Evolutionary conservation across 1,140 invertebrate genomes (phyloP), one percentile per base, ranked within the genome.

Genomic region (Harpegnathos saltator): DNA sequence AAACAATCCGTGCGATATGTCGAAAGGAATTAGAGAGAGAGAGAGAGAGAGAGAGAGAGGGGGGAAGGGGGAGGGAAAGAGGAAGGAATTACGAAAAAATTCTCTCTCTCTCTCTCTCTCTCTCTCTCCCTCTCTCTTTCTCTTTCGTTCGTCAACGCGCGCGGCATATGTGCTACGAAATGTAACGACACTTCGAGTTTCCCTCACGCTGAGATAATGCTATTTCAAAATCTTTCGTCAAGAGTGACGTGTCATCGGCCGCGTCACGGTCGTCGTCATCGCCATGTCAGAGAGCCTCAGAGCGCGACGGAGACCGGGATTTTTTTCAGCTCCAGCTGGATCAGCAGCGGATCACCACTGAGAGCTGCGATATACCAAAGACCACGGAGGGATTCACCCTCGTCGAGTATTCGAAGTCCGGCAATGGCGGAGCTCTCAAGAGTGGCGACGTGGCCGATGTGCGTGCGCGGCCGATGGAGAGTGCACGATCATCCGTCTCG

Each of bases 401-500:
- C 9, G 38, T 29, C 26, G 26, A 33, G 59, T 24, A 75, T 38
- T 75, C 61, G 17, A 75, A 15, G 61, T 3, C 61, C 65, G 44
- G 44, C 61, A 19, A 77, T 29, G 54, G 33, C 29, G 26, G 52
- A 75, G 29, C 24, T 48, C 22, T 75, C n/a, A 12, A 63, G 63
- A 63, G 38, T 9, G 7, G 38, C 24, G 38, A 58, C 19, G 50
- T 14, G 3, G 63, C 48, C 56, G 52, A 72, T 38, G 58, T 7
- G 11, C 38, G 15, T 38, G 58, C 4, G 11, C 38, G 15, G 14
- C 33, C 26, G 29, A 33, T 33, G 29, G 29, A 5, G 29, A 5
- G 29, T 33, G 7, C 14, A 26, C 44, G 73, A 77, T 77, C 65
- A 77, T 66, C 7, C 56, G 52, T 38, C 52, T 71, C 52, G 15